phyloP scores from a whole-genome alignment of 1,140 invertebrate species.

The Ylistrum balloti region DNA sequence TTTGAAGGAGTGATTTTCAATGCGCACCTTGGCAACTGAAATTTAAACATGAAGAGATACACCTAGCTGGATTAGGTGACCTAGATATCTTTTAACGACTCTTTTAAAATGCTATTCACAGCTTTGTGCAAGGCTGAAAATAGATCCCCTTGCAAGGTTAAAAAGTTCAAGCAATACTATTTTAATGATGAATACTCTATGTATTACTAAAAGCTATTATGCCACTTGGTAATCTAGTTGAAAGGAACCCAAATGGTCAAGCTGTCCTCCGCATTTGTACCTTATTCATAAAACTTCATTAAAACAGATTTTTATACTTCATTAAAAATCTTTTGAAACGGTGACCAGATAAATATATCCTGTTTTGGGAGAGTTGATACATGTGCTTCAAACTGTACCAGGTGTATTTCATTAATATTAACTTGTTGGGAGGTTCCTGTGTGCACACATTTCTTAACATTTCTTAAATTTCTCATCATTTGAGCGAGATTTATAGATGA shows the following conservation, averaged over 20 bases:
- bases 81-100: background rate
- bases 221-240: background rate
- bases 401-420: constrained; percentile 13
- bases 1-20: constrained; percentile 40
- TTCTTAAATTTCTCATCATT: constrained; percentile 11
- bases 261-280: background rate
- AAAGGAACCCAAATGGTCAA: background rate
- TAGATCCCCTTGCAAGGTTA: background rate
- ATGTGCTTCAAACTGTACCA: background rate
- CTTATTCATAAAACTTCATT: background rate
- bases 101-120: background rate
- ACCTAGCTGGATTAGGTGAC: constrained; percentile 30
- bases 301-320: background rate
- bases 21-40: constrained; percentile 24
- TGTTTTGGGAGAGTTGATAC: background rate
- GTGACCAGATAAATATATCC: constrained; percentile 30
- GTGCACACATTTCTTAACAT: background rate
- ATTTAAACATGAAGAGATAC: constrained; percentile 36
- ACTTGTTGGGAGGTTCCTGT: background rate
- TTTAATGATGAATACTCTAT: background rate
- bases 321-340: background rate
- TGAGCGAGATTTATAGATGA: background rate
- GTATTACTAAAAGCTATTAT: background rate
- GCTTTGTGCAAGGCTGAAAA: constrained; percentile 29
- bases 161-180: background rate